These are phyloP conservation scores for Oceanites oceanicus DNA, from an alignment of 2,113 vertebrate species.

Conservation along the genomic window DNA sequence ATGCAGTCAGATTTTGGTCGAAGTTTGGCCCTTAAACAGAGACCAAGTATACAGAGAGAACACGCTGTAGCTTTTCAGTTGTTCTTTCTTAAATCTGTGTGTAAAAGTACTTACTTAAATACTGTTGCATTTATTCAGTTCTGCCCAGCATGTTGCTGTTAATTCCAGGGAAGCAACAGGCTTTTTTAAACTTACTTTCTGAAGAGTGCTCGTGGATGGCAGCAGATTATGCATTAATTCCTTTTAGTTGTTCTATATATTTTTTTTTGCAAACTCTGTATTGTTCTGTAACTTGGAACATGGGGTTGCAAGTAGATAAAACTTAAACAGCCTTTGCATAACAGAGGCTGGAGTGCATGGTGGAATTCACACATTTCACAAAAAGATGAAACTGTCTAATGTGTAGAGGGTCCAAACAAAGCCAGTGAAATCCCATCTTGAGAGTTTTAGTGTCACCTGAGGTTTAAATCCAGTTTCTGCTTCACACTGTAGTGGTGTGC, in stretches of 20 bases:
- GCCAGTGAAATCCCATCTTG: not conserved
- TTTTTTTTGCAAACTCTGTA: not conserved
- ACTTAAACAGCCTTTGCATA: not conserved
- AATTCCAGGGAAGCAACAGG: not conserved
- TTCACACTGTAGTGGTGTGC: not conserved
- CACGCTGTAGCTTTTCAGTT: not conserved
- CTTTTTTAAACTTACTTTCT: not conserved
- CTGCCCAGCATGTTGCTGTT: not conserved
- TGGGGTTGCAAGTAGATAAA: not conserved
- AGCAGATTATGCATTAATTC: not conserved
- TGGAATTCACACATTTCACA: not conserved
- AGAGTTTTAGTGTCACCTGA: not conserved
- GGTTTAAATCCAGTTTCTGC: not conserved
- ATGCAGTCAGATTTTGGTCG: not conserved
- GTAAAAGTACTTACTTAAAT: not conserved
- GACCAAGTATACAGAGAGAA: not conserved
- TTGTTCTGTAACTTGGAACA: not conserved
- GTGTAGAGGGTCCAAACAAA: not conserved
- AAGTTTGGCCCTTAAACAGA: not conserved
- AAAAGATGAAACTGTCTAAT: not conserved
- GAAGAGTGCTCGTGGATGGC: not conserved
- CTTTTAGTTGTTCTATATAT: not conserved
- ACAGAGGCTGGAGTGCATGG: not conserved
- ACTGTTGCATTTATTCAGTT: not conserved
- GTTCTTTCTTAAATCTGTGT: not conserved